Percentiles rank a stretch among this genome's conserved stretches.
Evolutionary conservation across 2,113 vertebrate genomes (phyloP).

Genomic region (Choloepus hoffmanni): DNA sequence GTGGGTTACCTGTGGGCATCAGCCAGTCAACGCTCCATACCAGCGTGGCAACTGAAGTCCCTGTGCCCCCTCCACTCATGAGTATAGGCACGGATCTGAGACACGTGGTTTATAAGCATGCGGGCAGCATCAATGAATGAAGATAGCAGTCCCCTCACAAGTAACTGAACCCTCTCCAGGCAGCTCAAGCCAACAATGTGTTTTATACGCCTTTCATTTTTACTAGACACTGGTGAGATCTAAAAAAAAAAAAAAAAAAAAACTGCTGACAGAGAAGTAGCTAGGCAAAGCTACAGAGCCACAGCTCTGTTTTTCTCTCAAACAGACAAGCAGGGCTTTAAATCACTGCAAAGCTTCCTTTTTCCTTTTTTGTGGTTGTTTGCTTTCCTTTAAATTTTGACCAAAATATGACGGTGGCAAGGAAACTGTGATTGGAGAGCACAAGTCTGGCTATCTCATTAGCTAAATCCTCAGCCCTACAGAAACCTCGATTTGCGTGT

Average conservation of each 20-base stretch:
- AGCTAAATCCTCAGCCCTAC: conserved; percentile 55
- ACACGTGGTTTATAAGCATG: neutral
- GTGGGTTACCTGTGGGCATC: neutral
- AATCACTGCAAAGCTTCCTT: neutral
- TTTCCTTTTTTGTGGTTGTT: neutral
- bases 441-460: conserved; percentile 56
- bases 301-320: conserved; percentile 11
- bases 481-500: conserved; percentile 48
- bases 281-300: conserved; percentile 42
- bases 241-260: neutral
- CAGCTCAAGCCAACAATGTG: conserved; percentile 42
- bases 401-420: conserved; percentile 56
- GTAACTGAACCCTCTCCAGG: conserved; percentile 37
- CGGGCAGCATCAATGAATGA: neutral
- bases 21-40: neutral
- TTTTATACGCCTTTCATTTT: conserved; percentile 73
- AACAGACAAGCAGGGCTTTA: conserved; percentile 13
- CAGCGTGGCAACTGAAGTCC: neutral
- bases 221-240: conserved; percentile 45
- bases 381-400: conserved; percentile 69
- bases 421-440: conserved; percentile 34
- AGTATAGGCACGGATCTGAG: neutral
- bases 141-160: neutral
- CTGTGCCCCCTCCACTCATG: neutral
- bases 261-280: neutral